phyloP scores from a whole-genome alignment of 2,113 vertebrate genomes.

The Tychaedon coryphoeus region DNA sequence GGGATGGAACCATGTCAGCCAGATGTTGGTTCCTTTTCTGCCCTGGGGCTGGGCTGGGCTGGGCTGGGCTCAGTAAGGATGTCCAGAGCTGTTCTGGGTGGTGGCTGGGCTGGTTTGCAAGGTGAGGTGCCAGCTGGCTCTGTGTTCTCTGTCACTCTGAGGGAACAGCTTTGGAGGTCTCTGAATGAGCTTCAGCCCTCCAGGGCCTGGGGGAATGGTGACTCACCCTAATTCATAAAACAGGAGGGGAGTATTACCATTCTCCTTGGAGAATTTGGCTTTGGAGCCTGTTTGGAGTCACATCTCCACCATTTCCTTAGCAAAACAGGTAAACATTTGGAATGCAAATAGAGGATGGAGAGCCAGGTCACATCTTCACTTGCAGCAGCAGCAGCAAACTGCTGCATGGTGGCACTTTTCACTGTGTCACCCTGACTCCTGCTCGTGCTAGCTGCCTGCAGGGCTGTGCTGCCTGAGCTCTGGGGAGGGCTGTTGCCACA shows the following conservation, averaged over 20 bases:
- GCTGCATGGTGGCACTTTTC: not conserved
- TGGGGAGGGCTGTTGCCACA: not conserved
- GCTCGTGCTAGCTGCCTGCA: not conserved
- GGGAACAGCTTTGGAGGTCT: not conserved
- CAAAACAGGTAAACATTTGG: not conserved
- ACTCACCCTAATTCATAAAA: not conserved
- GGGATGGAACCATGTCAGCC: not conserved
- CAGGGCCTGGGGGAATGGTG: not conserved
- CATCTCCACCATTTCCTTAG: not conserved
- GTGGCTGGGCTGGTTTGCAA: not conserved
- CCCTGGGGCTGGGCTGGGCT: not conserved
- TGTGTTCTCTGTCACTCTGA: not conserved
- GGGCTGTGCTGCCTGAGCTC: not conserved
- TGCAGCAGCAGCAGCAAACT: not conserved
- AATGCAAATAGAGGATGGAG: not conserved
- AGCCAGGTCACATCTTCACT: not conserved
- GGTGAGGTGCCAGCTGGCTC: not conserved
- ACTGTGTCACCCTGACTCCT: accelerated
- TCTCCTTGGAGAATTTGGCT: not conserved
- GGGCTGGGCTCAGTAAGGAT: not conserved
- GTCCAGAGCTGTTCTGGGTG: not conserved
- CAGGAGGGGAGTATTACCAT: not conserved
- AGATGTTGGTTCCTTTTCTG: not conserved
- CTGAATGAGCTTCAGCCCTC: not conserved
- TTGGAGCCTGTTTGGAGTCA: not conserved